phyloP scores from a whole-genome alignment of 2,113 vertebrate genomes.

The human (Homo sapiens) region GRCh38 chr1:89709001-89709500 shows the following conservation, averaged over 20 bases:
- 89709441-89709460: background rate
- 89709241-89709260: background rate
- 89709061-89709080: background rate
- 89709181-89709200: background rate
- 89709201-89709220: background rate
- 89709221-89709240: background rate
- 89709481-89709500: background rate
- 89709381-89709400: background rate
- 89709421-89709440: background rate
- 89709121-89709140: rapidly evolving
- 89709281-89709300: background rate
- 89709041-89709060: background rate
- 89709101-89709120: rapidly evolving
- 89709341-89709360: background rate
- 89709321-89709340: background rate
- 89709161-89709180: background rate
- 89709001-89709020: background rate
- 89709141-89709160: background rate
- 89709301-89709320: background rate
- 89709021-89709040: background rate
- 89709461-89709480: background rate
- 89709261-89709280: background rate
- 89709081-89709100: background rate
- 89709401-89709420: background rate
- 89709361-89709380: background rate